Evolutionary conservation across 1,140 invertebrate species (phyloP).

Genomic region (Pentalonia nigronervosa): DNA sequence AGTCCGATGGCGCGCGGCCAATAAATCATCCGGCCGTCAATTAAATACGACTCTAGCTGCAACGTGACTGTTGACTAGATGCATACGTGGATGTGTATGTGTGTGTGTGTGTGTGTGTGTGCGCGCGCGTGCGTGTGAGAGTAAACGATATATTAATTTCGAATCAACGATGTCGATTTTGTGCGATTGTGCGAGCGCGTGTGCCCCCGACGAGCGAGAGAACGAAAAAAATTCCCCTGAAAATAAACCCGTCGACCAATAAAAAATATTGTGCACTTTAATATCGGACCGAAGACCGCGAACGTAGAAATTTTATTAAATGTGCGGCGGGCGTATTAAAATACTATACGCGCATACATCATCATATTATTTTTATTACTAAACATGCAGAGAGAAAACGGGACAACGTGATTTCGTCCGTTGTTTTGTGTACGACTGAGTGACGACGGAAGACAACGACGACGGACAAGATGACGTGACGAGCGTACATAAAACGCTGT

Average conservation of each 20-base stretch:
- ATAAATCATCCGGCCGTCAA: conserved; percentile 53
- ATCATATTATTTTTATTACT: background rate
- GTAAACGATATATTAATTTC: conserved; percentile 34
- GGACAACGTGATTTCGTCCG: conserved; percentile 16
- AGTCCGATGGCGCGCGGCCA: conserved; percentile 26
- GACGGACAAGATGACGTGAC: conserved; percentile 45
- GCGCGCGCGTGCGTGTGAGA: background rate
- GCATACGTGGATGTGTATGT: too few species aligned
- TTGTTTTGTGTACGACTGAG: background rate
- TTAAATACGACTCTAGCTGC: conserved; percentile 39
- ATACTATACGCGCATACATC: background rate
- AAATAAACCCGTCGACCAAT: background rate
- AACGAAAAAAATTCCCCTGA: background rate
- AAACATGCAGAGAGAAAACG: background rate
- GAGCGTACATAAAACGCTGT: conserved; percentile 28
- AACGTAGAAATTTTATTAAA: too few species aligned
- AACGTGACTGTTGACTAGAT: conserved; percentile 10
- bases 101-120: too few species aligned
- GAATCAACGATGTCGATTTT: conserved; percentile 19
- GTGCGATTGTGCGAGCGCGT: background rate
- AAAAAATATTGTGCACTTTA: background rate
- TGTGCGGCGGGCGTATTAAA: background rate
- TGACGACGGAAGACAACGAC: background rate
- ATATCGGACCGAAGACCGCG: background rate
- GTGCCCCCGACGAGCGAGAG: background rate